Conservation (phyloP, 2,113 vertebrate genomes). For the Marcusenius ussheri region DNA sequence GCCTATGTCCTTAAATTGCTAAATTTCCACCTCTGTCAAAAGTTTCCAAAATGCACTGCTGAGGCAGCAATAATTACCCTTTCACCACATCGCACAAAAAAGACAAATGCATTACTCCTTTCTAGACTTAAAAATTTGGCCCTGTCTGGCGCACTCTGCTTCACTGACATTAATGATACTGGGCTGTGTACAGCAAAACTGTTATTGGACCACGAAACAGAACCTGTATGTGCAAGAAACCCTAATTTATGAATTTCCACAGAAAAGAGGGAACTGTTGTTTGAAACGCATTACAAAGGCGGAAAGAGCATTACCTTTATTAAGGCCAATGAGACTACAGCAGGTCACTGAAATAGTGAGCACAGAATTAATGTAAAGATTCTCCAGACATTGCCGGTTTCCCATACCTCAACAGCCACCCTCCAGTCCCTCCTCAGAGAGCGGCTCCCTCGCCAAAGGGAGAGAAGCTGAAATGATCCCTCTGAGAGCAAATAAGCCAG, state of each 20-base stretch:
- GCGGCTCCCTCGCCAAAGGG: slow-evolving; percentile 65
- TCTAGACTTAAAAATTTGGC: not conserved
- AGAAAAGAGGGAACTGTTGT: not conserved
- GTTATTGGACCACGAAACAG: not conserved
- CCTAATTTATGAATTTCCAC: not conserved
- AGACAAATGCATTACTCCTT: not conserved
- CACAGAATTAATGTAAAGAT: not conserved
- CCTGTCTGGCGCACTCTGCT: not conserved
- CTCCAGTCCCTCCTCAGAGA: slow-evolving; percentile 50
- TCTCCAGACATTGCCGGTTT: slow-evolving; percentile 58
- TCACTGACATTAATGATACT: not conserved
- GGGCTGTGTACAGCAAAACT: not conserved
- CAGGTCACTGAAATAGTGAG: not conserved
- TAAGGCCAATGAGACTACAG: not conserved
- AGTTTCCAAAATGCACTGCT: not conserved
- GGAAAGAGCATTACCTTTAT: not conserved
- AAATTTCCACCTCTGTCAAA: not conserved
- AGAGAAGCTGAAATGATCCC: slow-evolving; percentile 70
- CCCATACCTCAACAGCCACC: slow-evolving; percentile 33
- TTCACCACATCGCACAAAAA: not conserved
- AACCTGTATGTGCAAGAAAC: not conserved
- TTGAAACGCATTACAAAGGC: not conserved
- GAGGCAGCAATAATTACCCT: not conserved
- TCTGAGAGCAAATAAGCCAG: slow-evolving; percentile 54
- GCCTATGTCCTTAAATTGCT: not conserved